These are phyloP conservation scores for Bursaphelenchus okinawaensis DNA, from an alignment of 2,888 invertebrate species.

Conservation along the genomic window DNA sequence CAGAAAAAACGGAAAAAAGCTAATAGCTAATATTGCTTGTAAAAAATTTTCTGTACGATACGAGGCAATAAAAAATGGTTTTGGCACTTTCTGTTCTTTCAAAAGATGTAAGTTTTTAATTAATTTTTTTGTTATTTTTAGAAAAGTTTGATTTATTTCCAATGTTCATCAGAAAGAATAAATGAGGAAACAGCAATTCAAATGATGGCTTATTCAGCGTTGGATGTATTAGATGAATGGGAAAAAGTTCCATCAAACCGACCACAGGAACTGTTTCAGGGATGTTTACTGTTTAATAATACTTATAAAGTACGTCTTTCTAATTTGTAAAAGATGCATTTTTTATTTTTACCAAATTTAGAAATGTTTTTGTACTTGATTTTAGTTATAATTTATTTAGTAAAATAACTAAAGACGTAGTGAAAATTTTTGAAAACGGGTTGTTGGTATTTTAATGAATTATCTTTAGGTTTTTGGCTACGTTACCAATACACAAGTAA, in stretches of 20 bases:
- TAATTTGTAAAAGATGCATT: neutral
- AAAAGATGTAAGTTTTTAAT: neutral
- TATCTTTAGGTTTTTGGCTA: conserved; percentile 49
- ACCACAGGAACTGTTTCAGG: conserved; percentile 28
- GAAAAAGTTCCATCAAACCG: conserved; percentile 14
- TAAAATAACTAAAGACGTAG: too few relatives aligned
- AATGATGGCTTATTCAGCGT: conserved; percentile 30
- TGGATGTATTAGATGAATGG: conserved; percentile 51
- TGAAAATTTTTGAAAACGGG: too few relatives aligned
- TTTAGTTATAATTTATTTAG: too few relatives aligned
- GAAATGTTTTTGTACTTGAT: too few relatives aligned
- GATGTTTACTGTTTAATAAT: conserved; percentile 38
- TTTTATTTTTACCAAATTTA: too few relatives aligned
- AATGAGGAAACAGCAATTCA: conserved; percentile 2
- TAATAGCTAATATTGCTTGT: too few relatives aligned
- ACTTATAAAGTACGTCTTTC: conserved; percentile 32
- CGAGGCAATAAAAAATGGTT: too few relatives aligned
- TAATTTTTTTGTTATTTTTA: neutral
- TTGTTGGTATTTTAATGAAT: too few relatives aligned
- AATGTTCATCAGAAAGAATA: neutral
- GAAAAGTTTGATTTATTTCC: neutral
- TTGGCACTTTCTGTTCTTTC: conserved; percentile 1
- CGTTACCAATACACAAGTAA: conserved; percentile 47
- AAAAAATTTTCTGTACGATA: too few relatives aligned
- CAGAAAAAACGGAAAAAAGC: too few relatives aligned